Percentiles rank a stretch among this genome's conserved stretches.
phyloP scores from a whole-genome alignment of 2,113 vertebrate species.

The Circaetus gallicus region DNA sequence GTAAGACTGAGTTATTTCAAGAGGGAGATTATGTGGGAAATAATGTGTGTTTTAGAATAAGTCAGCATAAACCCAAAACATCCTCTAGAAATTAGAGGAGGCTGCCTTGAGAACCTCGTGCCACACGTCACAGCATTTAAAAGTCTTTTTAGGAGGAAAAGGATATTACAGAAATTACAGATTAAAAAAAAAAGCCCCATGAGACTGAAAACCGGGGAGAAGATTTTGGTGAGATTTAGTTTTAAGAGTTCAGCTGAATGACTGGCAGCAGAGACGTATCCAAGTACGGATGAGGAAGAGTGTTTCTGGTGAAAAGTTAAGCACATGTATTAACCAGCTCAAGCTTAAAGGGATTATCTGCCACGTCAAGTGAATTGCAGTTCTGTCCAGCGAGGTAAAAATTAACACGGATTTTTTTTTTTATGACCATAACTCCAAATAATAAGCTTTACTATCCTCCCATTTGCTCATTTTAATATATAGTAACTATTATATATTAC shows the following conservation, averaged over 20 bases:
- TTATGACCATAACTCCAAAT: not conserved
- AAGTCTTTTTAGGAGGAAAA: not conserved
- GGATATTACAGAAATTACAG: not conserved
- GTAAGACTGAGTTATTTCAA: not conserved
- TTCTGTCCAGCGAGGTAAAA: not conserved
- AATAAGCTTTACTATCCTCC: not conserved
- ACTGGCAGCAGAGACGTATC: not conserved
- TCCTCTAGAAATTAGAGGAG: not conserved
- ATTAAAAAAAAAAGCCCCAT: not conserved
- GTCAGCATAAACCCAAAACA: not conserved
- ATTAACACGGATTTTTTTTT: not conserved
- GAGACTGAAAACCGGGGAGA: not conserved
- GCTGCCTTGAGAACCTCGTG: not conserved
- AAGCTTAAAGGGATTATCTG: not conserved
- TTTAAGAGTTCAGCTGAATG: not conserved
- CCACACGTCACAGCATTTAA: rapidly evolving
- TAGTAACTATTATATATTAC: rapidly evolving
- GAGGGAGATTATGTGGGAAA: not conserved
- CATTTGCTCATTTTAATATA: not conserved
- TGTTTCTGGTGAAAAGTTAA: not conserved
- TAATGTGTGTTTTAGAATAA: not conserved
- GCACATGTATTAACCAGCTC: not conserved
- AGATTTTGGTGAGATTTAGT: not conserved
- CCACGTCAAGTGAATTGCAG: rapidly evolving
- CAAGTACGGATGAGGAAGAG: not conserved